Evolutionary conservation across 2,888 invertebrate genomes (phyloP), one percentile per base, ranked within the genome.

Genomic region (Odontocerum albicorne): DNA sequence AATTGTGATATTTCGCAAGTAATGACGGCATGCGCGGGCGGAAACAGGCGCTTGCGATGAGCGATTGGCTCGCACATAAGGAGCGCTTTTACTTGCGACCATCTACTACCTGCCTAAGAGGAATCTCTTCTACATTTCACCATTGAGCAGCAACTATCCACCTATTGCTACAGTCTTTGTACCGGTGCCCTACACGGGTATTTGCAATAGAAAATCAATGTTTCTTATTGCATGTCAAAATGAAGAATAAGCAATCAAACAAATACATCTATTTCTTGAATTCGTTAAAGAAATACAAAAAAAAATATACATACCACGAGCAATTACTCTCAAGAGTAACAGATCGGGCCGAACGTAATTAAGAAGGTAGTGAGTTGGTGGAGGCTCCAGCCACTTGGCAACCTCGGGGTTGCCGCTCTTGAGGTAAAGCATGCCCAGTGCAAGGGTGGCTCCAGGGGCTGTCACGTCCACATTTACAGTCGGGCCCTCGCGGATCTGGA

Each of bases 381-480:
- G 96, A 1, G 94, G 90, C 38, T 84, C 79, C 81, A 98, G 87
- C 94, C 95, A 95, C 62, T 88, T 85, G 2, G 95, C 94, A 1
- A 96, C 88, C 2, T 94, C 89, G 59, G 84, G 81, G 74, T 91
- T 92, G 54, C 85, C 84, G 2, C 91, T 89, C 60, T 88, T 86
- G 68, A 96, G 84, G 76, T 91, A 97, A 82, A 96, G 89, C 64
- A 98, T 82, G 0, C 96, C 97, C 2, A 99, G 77, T 0, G 98
- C 97, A 22, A 97, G 76, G 0, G 96, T 96, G 0, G 98, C 96
- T 1, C 96, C 96, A 0, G 97, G 96, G 1, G 95, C 89, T 1
- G 96, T 97, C 43, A 98, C 93, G 74, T 98, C 96, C 55, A 95
- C 86, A 74, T 98, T 98, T 40, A 95, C 91, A 1, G 85, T 84